Conservation (phyloP, 2,888 invertebrate genomes). For the Drosophila sordidula region DNA sequence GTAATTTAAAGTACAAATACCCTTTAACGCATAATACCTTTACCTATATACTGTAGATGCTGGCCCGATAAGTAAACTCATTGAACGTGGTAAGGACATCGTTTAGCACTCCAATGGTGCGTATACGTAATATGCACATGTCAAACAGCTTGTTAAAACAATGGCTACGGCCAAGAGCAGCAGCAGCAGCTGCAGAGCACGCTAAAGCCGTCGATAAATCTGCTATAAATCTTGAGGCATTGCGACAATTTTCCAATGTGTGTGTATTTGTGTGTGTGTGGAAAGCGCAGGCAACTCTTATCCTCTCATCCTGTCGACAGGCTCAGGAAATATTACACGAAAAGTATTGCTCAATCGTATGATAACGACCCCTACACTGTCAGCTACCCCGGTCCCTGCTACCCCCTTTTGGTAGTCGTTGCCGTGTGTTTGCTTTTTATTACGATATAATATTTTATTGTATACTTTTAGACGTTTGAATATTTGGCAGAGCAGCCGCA, state of each 20-base stretch:
- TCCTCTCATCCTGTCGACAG: conserved; percentile 44
- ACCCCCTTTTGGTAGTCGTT: conserved; percentile 10
- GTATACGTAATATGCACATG: conserved; percentile 43
- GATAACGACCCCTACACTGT: conserved; percentile 44
- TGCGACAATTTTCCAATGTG: conserved; percentile 48
- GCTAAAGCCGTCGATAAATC: conserved; percentile 71
- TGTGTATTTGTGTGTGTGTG: conserved; percentile 17
- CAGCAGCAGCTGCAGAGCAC: conserved; percentile 50
- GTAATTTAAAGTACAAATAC: background rate
- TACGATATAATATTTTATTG: conserved; percentile 80
- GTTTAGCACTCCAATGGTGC: conserved; percentile 7
- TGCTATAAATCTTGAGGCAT: conserved; percentile 69
- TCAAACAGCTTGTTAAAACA: conserved; percentile 48
- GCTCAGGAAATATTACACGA: conserved; percentile 59
- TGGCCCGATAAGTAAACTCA: conserved; percentile 7
- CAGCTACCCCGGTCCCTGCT: background rate
- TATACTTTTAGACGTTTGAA: conserved; percentile 76
- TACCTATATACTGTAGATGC: conserved; percentile 1
- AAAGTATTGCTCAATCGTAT: conserved; percentile 73
- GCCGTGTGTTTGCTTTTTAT: conserved; percentile 69
- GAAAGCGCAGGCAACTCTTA: conserved; percentile 36
- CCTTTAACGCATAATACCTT: background rate
- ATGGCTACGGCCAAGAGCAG: conserved; percentile 11
- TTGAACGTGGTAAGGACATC: conserved; percentile 3
- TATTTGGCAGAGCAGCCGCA: conserved; percentile 51